Percentiles rank a stretch among this genome's conserved stretches.
Evolutionary conservation across 2,113 vertebrate genomes (phyloP).

Genomic region (Calcarius ornatus): DNA sequence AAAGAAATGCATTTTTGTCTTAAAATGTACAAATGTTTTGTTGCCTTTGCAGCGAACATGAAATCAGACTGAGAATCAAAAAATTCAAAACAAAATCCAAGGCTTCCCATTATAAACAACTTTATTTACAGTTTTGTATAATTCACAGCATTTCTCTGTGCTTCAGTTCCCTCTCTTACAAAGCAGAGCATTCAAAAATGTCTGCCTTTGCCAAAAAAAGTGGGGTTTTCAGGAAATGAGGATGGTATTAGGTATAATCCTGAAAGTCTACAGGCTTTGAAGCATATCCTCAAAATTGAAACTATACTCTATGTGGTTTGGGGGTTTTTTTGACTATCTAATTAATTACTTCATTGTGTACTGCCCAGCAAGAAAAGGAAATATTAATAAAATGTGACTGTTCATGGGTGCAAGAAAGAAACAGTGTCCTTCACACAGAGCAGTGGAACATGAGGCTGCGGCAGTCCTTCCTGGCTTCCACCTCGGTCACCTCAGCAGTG

Average conservation of each 20-base stretch:
- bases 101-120: neutral
- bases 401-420: neutral
- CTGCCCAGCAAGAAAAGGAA: neutral
- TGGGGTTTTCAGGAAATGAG: neutral
- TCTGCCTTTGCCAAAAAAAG: neutral
- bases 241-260: neutral
- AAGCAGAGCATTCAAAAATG: neutral
- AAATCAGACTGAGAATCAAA: neutral
- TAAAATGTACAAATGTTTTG: neutral
- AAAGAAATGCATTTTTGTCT: neutral
- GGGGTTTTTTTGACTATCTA: neutral
- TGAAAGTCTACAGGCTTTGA: neutral
- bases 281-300: neutral
- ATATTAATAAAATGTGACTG: neutral
- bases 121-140: neutral
- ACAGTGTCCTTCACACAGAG: neutral
- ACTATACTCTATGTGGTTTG: fast-evolving
- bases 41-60: neutral
- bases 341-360: neutral
- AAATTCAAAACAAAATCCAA: neutral
- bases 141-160: neutral
- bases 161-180: neutral
- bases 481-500: fast-evolving
- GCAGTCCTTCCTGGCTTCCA: neutral
- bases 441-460: neutral